phyloP scores from a whole-genome alignment of 2,888 invertebrate species.

The Drosophila sordidula region DNA sequence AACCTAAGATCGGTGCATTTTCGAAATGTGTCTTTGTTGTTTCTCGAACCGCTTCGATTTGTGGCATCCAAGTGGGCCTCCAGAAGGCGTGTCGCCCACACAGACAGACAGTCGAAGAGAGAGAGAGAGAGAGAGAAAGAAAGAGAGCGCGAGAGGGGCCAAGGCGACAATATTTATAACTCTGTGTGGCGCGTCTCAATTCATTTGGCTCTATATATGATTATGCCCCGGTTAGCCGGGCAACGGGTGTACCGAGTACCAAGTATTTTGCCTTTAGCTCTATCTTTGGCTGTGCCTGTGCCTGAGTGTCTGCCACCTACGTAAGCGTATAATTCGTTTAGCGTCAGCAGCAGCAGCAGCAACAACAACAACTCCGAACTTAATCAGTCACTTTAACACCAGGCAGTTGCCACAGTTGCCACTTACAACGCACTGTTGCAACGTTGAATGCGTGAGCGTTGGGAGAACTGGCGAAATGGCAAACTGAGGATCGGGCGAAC shows the following conservation, averaged over 20 bases:
- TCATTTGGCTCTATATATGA: conserved; percentile 68
- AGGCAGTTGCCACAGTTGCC: conserved; percentile 63
- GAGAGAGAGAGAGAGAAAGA: too few species aligned
- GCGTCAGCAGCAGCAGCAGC: conserved; percentile 65
- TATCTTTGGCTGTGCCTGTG: conserved; percentile 31
- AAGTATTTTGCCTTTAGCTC: conserved; percentile 21
- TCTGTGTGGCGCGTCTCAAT: conserved; percentile 76
- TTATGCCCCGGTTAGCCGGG: conserved; percentile 32
- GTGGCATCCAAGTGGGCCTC: conserved; percentile 43
- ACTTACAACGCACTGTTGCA: conserved; percentile 60
- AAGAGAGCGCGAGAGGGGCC: conserved; percentile 13
- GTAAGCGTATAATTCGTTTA: conserved; percentile 81
- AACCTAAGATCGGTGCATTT: background rate
- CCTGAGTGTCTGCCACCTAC: conserved; percentile 80
- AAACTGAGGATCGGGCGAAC: conserved; percentile 13
- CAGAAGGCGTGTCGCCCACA: conserved; percentile 53
- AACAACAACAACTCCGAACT: conserved; percentile 58
- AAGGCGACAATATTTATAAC: conserved; percentile 77
- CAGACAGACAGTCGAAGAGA: conserved; percentile 22
- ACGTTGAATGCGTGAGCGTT: conserved; percentile 68
- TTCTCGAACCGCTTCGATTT: conserved; percentile 34
- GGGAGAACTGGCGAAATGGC: conserved; percentile 34
- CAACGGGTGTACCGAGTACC: conserved; percentile 3
- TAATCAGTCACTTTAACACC: conserved; percentile 80
- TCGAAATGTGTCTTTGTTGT: background rate